Evolutionary conservation across 2,797 vertebrate species (phyloP).

Genomic region (Prunella strophiata): DNA sequence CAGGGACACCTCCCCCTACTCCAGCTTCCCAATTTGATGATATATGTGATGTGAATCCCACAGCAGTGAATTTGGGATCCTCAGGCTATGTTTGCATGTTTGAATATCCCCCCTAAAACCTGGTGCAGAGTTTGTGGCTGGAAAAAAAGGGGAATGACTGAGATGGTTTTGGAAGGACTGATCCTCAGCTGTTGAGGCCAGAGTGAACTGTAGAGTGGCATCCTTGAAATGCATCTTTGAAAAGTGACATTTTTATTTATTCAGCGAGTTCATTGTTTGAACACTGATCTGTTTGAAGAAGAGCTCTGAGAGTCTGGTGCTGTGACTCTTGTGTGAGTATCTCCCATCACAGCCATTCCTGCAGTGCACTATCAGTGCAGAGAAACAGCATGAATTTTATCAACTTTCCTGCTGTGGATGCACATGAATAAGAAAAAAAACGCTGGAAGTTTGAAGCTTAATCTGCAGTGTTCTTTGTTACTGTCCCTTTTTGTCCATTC

Average conservation of each 20-base stretch:
- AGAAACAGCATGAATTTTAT: neutral
- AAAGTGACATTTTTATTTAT: neutral
- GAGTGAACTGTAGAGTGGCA: neutral
- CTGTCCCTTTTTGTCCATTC: neutral
- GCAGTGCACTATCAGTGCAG: neutral
- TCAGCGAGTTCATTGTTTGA: neutral
- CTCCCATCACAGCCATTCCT: neutral
- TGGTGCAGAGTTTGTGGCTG: neutral
- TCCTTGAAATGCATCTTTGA: neutral
- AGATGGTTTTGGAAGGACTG: neutral
- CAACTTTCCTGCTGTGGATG: neutral
- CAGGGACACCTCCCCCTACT: neutral
- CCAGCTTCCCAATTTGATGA: neutral
- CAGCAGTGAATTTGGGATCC: neutral
- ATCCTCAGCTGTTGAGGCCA: neutral
- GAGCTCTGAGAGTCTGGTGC: neutral
- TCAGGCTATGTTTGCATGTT: neutral
- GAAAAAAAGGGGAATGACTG: neutral
- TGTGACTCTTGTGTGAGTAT: neutral
- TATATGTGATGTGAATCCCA: fast-evolving
- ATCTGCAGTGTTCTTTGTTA: neutral
- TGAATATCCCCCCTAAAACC: neutral
- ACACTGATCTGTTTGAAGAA: neutral
- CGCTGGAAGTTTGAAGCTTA: neutral
- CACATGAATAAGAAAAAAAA: neutral